Percentiles rank a stretch among this genome's conserved stretches.
Conservation (phyloP, 2,797 vertebrate species). For the Petrocephalus schoutedeni region DNA sequence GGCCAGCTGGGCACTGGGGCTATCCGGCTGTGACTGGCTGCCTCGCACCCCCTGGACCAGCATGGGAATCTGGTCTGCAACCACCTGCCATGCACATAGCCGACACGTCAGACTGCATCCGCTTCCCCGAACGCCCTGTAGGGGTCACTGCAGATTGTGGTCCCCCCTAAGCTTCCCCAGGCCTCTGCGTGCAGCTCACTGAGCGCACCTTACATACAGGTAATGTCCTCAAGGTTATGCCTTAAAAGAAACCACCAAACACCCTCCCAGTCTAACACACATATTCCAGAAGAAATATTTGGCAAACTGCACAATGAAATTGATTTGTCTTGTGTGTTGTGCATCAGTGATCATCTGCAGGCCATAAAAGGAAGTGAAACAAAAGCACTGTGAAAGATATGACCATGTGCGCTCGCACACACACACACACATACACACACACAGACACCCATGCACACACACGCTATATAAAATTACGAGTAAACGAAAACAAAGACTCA, state of each 20-base stretch:
- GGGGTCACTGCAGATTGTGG: background rate
- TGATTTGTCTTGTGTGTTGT: background rate
- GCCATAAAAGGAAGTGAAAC: background rate
- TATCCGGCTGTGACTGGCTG: conserved; percentile 92
- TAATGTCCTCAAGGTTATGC: background rate
- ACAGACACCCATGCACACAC: background rate
- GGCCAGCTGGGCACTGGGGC: conserved; percentile 88
- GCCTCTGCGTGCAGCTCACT: background rate
- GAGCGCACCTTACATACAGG: background rate
- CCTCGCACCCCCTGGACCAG: conserved; percentile 92
- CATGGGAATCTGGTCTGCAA: conserved; percentile 93
- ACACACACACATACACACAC: background rate
- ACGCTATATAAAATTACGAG: background rate
- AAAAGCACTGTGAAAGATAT: background rate
- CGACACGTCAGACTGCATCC: background rate
- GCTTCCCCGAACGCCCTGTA: background rate
- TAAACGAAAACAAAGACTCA: background rate
- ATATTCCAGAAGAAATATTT: background rate
- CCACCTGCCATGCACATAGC: conserved; percentile 62
- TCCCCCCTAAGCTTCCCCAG: background rate
- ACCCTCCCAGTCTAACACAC: background rate
- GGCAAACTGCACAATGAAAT: background rate
- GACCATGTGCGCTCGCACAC: background rate
- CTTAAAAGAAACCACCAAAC: background rate
- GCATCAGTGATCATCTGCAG: background rate